Percentiles rank a stretch among this genome's conserved stretches.
Evolutionary conservation across 1,140 invertebrate genomes (phyloP).

Genomic region (Pogonognathellus flavescens): DNA sequence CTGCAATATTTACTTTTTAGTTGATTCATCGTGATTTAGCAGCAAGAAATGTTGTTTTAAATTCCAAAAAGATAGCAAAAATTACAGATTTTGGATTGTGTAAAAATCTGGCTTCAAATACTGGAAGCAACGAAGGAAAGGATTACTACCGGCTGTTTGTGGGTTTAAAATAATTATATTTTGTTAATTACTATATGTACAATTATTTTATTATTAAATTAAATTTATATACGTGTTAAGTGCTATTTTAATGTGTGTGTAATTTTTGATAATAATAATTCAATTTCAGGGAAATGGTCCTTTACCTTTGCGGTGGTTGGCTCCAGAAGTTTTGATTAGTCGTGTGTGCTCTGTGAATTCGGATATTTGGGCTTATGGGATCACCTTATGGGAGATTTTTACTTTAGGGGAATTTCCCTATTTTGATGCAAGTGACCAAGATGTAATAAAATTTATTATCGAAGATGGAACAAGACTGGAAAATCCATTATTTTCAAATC

Average conservation of each 20-base stretch:
- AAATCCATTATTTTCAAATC: neutral
- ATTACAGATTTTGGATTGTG: constrained; percentile 95
- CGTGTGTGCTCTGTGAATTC: neutral
- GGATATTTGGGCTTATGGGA: constrained; percentile 16
- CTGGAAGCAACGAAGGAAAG: constrained; percentile 67
- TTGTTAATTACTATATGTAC: no score
- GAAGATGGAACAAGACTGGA: neutral
- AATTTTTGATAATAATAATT: neutral
- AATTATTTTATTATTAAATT: neutral
- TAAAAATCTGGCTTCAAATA: constrained; percentile 84
- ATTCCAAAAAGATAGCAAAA: constrained; percentile 87
- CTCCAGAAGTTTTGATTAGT: neutral
- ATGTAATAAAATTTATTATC: neutral
- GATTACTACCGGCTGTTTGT: neutral
- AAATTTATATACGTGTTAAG: neutral
- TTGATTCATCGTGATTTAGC: constrained; percentile 93
- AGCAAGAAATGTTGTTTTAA: constrained; percentile 90
- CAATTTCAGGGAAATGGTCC: neutral
- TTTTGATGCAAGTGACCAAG: neutral
- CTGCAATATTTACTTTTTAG: neutral
- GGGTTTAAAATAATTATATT: neutral
- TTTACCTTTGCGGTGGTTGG: neutral
- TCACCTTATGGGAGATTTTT: constrained; percentile 3
- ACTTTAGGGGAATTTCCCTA: neutral
- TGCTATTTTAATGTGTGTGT: neutral